Conservation (phyloP, 1,140 invertebrate genomes). For the Zaprionus taronus region DNA sequence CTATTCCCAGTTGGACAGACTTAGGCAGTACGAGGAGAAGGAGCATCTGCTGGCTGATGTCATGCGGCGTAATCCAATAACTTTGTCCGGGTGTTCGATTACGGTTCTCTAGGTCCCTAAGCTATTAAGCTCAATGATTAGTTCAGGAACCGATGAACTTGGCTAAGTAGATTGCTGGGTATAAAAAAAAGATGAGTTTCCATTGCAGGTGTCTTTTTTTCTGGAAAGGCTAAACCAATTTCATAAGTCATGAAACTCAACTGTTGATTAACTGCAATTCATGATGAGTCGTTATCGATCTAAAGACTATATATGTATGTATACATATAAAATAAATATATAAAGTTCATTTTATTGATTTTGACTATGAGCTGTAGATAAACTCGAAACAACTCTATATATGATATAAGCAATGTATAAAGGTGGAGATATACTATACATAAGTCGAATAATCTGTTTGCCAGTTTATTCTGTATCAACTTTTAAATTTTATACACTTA, state of each 20-base stretch:
- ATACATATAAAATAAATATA: neutral
- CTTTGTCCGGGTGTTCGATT: constrained; percentile 29
- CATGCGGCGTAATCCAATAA: constrained; percentile 29
- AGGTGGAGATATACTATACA: too few relatives aligned
- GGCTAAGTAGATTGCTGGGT: neutral
- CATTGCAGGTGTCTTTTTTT: neutral
- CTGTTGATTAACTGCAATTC: neutral
- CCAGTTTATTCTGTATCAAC: neutral
- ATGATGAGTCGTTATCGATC: neutral
- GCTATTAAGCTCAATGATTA: constrained; percentile 24
- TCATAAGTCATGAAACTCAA: neutral
- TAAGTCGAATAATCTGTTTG: neutral
- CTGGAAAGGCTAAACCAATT: neutral
- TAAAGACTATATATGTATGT: neutral
- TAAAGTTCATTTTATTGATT: neutral
- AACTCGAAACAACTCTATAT: neutral
- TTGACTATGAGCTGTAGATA: neutral
- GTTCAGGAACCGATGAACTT: neutral
- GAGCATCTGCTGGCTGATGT: constrained; percentile 26
- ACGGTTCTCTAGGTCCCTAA: neutral
- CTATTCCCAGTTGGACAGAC: neutral
- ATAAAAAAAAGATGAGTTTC: neutral
- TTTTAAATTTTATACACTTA: neutral
- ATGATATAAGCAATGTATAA: neutral
- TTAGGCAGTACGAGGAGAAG: neutral